Evolutionary conservation across 2,113 vertebrate genomes (phyloP), one percentile per base, ranked within the genome.

Genomic region (Lophius piscatorius): DNA sequence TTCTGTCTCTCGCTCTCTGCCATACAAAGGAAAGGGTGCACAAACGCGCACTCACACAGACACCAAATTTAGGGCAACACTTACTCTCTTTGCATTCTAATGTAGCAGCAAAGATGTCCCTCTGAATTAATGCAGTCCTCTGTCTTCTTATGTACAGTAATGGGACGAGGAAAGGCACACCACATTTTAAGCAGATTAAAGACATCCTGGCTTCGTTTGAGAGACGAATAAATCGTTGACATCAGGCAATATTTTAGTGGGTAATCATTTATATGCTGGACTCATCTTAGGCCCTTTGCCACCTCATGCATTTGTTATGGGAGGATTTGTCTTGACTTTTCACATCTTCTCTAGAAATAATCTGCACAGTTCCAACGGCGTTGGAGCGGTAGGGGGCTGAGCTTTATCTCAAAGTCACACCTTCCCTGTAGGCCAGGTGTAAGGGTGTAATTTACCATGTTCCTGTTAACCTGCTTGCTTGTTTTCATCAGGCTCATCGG

Each of bases 401-500:
- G n/a, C n/a, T n/a, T n/a, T n/a, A n/a, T n/a, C 71, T 78, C 66
- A 76, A 63, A 74, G 79, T 77, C 74, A 72, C 77, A 81, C 76
- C 78, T 74, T 77, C 69, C 64, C 74, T 74, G 60, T 21, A 55
- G 68, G 59, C 73, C 78, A 83, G 83, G 80, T 84, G 84, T 74
- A 83, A 68, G 48, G 73, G 68, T 87, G 83, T 80, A 76, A 74
- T 86, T 73, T 80, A 78, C 59, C 76, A 75, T 80, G 78, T 84
- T 60, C 72, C 72, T 35, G 76, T 82, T 74, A 78, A 84, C 80
- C 78, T 21, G 76, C 80, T 64, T 55, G 75, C 80, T 82, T 77
- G 74, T 87, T 84, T 74, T 83, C 74, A 84, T 87, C 80, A 61
- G 55, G 66, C 78, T 84, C 74, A 74, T 81, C 63, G 63, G 76